phyloP scores from a whole-genome alignment of 2,113 vertebrate genomes.

The Eulacestoma nigropectus region DNA sequence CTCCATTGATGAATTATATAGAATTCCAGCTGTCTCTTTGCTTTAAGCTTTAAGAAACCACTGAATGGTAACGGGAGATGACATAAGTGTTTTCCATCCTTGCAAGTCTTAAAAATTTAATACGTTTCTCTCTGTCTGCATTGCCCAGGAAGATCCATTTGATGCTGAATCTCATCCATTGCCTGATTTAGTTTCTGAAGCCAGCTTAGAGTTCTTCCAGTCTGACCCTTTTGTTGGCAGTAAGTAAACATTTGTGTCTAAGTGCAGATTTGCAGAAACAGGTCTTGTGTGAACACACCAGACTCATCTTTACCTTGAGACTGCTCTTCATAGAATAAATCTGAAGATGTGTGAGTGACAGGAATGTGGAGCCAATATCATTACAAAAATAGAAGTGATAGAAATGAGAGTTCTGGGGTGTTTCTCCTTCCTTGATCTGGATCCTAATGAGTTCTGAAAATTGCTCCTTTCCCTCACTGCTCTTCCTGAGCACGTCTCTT shows the following conservation, averaged over 20 bases:
- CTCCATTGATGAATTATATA: neutral
- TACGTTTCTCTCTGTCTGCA: conserved; percentile 10
- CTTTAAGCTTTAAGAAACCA: neutral
- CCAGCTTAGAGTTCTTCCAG: conserved; percentile 89
- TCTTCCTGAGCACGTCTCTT: neutral
- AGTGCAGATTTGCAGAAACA: neutral
- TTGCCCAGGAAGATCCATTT: conserved; percentile 79
- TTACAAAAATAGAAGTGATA: neutral
- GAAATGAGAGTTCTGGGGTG: neutral
- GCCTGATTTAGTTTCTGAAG: conserved; percentile 71
- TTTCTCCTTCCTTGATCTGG: neutral
- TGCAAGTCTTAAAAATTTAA: conserved; percentile 4
- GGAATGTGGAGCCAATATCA: neutral
- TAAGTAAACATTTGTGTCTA: conserved; percentile 72
- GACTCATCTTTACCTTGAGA: neutral
- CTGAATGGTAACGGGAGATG: neutral
- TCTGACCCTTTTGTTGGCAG: conserved; percentile 93
- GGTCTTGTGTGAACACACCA: neutral
- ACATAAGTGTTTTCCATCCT: neutral
- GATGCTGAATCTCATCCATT: conserved; percentile 77
- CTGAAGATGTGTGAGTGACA: neutral
- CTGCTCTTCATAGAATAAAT: neutral
- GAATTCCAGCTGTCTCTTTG: neutral
- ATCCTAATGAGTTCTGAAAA: neutral
- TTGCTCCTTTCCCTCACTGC: neutral